Evolutionary conservation across 2,797 vertebrate genomes (phyloP).

Genomic region (Yasuhikotakia modesta): DNA sequence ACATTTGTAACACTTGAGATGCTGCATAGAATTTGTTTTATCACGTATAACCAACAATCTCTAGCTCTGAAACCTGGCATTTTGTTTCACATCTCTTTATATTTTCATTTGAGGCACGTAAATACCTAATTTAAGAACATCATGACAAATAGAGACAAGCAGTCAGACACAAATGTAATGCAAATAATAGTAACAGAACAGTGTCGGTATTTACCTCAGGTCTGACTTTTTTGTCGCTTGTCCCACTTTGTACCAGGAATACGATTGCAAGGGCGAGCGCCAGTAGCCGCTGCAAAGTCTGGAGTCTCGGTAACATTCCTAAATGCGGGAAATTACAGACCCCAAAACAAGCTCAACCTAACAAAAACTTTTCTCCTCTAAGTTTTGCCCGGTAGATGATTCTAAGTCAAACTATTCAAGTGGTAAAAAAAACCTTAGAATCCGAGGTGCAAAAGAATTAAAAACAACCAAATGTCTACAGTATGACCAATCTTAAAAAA

Average conservation of each 20-base stretch:
- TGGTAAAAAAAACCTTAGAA: conserved; percentile 21
- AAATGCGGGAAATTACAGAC: conserved; percentile 9
- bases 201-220: conserved; percentile 49
- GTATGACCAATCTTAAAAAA: conserved; percentile 8
- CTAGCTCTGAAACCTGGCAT: background rate
- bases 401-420: conserved; percentile 36
- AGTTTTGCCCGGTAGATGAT: background rate
- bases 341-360: background rate
- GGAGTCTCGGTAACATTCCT: conserved; percentile 69
- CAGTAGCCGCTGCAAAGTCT: conserved; percentile 63
- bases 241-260: conserved; percentile 46
- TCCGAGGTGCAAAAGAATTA: background rate
- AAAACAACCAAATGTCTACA: background rate
- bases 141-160: background rate
- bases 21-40: background rate
- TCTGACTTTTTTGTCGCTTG: conserved; percentile 53
- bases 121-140: conserved; percentile 14
- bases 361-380: background rate
- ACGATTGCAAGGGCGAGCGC: conserved; percentile 61
- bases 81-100: background rate
- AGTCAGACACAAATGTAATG: background rate
- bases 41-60: conserved; percentile 15
- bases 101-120: background rate
- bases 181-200: background rate
- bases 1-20: background rate